phyloP scores from a whole-genome alignment of 1,140 invertebrate species.

The Archivesica marissinica region DNA sequence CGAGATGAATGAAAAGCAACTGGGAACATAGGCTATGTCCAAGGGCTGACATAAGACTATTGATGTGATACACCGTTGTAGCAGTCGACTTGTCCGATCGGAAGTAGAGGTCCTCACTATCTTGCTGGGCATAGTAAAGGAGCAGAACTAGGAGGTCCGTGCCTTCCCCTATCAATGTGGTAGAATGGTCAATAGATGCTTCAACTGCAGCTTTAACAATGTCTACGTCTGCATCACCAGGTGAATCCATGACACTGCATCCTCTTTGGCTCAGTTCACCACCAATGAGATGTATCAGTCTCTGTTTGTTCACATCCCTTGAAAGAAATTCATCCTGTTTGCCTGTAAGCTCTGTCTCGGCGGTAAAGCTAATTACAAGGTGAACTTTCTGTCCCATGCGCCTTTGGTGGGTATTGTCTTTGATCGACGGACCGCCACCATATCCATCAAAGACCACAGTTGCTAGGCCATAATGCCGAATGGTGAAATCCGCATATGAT shows the following conservation, averaged over 20 bases:
- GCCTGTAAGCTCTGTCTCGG: background rate
- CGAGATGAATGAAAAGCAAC: too few relatives aligned
- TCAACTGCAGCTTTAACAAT: slow-evolving; percentile 33
- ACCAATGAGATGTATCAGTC: slow-evolving; percentile 18
- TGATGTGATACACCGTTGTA: too few relatives aligned
- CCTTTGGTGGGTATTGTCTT: slow-evolving; percentile 32
- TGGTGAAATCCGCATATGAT: background rate
- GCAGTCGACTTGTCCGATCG: too few relatives aligned
- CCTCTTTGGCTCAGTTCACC: background rate
- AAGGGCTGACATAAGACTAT: too few relatives aligned
- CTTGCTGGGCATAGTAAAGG: slow-evolving; percentile 19
- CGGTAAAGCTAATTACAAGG: background rate
- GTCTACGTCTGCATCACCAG: background rate
- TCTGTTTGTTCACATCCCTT: slow-evolving; percentile 33
- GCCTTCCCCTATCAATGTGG: slow-evolving; percentile 15
- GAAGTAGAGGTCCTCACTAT: too few relatives aligned
- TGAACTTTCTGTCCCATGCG: background rate
- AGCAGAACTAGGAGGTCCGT: slow-evolving; percentile 33
- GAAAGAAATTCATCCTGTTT: slow-evolving; percentile 59
- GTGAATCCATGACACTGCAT: background rate
- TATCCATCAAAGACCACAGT: slow-evolving; percentile 60
- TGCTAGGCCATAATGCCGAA: background rate
- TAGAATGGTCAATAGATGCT: background rate
- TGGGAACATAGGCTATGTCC: too few relatives aligned
- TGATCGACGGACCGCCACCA: background rate